Base-by-base conservation (phyloP, 2,797 vertebrate species). In the Microcaecilia unicolor region DNA sequence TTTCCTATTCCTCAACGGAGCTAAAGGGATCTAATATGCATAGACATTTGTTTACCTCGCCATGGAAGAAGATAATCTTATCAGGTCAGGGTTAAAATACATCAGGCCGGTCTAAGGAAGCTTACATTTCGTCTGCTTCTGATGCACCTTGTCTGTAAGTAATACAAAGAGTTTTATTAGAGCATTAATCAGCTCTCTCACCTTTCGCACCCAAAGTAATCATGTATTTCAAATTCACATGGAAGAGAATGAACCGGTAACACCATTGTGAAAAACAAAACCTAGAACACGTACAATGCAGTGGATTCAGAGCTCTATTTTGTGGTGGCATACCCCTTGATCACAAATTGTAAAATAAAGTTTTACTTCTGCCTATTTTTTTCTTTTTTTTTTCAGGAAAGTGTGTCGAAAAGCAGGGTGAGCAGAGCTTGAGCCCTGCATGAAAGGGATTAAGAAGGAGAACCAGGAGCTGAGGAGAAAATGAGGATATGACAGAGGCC, bases 401-500 rank as follows among this genome's bases (percentile, higher is more conserved):
- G 37, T 51, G 60, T 64, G 72, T 74, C 15, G n/a, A 34, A 63
- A 58, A 53, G 48, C 31, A 28, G 60, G 59, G 59, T 61, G 69
- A 72, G 71, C 44, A 61, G 48, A 60, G 64, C 36, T 46, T 58
- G 58, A 60, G 68, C 52, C n/a, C 65, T 58, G 48, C 50, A 51
- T 6, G 39, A 34, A 63, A 32, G 55, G 69, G 72, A 75, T 75
- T 73, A 73, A 73, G 74, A 31, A 61, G 41, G 46, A 70, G 67
- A 74, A 70, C 77, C 84, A 83, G 70, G 86, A 89, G 79, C 85
- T 83, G 89, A 87, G 86, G 86, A 89, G 88, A 90, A 93, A 91
- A 86, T 83, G 87, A 88, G 88, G 87, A 87, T 90, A 86, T 93
- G 90, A 91, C 91, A 83, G 83, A 90, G 87, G 92, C 87, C 87